Evolutionary conservation across 1,140 invertebrate species (phyloP), one percentile per base, ranked within the genome.

Genomic region (Trachymyrmex septentrionalis): DNA sequence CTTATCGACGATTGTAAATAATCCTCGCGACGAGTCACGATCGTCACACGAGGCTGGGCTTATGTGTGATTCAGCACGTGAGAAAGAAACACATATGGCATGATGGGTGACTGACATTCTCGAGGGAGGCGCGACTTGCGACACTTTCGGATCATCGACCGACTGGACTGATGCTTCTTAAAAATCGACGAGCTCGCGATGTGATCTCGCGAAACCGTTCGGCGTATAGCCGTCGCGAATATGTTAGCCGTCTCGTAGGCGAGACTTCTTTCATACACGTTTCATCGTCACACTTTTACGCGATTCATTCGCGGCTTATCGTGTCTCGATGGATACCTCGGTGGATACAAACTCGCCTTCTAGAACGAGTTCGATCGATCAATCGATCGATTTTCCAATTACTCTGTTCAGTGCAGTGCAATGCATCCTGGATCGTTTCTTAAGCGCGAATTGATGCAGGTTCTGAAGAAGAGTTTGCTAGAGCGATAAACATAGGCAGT

Each of bases 101-200:
- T 88, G 48, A 86, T 82, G 38, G 81, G 82, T 57, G 48, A 30
- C 30, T 53, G 63, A 73, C 67, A 72, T 73, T 88, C 61, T 63
- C 57, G 5, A 59, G 30, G 27, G 57, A 63, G 53, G 55, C 66
- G 67, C 64, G 24, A 88, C 80, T 88, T 55, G 38, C 30, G 81
- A 57, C 72, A 85, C 82, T 85, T 85, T 85, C 73, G 82, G 75
- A 85, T 78, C 82, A 85, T 77, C 73, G 82, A 85, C 82, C 82
- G 72, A 53, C 64, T 85, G 71, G 81, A 66, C 59, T 14, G 72
- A 82, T 55, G 59, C 27, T 77, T 24, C 72, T 78, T 44, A 21
- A 85, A 78, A 24, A 85, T 78, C 73, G 59, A 78, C 48, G 21
- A 44, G 24, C 50, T 59, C 24, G 73, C 73, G 73, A 78, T 78